Evolutionary conservation across 2,113 vertebrate species (phyloP).

Genomic region (Sardina pilchardus): DNA sequence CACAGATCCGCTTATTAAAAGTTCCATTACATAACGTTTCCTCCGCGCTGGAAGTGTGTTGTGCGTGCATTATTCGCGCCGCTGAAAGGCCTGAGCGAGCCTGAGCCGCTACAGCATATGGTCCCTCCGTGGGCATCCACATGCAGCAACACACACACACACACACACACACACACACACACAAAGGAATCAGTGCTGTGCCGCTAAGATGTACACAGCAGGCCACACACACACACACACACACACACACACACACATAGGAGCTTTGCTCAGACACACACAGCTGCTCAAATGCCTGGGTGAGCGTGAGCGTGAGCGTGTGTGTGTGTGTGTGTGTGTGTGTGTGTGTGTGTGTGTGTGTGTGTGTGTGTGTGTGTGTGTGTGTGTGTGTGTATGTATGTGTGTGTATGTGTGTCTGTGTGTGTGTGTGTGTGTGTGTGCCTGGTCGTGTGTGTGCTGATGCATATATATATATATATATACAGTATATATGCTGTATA

Average conservation of each 20-base stretch:
- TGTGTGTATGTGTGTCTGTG: too few relatives aligned
- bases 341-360: neutral
- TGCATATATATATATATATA: neutral
- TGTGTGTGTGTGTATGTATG: neutral
- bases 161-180: neutral
- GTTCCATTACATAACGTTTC: conserved; percentile 4
- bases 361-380: neutral
- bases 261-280: too few relatives aligned
- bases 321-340: too few relatives aligned
- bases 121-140: conserved; percentile 65
- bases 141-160: conserved; percentile 50
- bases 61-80: conserved; percentile 30
- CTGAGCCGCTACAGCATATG: conserved; percentile 68
- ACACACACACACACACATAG: neutral
- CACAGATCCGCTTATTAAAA: neutral
- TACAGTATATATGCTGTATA: too few relatives aligned
- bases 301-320: neutral
- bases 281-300: neutral
- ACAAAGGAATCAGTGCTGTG: neutral
- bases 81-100: conserved; percentile 24
- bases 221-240: neutral
- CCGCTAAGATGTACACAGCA: neutral
- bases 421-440: too few relatives aligned
- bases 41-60: conserved; percentile 15
- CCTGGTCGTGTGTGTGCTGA: neutral